These are phyloP conservation scores for Odontomyia ornata DNA, from an alignment of 2,888 invertebrate genomes.

Conservation along the genomic window DNA sequence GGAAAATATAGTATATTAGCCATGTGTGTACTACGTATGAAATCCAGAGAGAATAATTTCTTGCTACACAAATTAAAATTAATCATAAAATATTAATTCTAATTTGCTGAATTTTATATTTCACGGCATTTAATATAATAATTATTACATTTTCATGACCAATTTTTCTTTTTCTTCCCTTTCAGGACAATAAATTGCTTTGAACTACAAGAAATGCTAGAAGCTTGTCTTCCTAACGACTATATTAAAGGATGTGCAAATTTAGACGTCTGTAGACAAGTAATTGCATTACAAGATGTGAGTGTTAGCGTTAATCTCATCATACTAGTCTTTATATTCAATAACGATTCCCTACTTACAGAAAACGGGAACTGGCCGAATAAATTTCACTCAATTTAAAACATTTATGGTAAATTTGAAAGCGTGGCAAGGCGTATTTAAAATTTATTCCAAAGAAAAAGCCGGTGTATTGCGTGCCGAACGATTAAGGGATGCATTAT, in stretches of 20 bases:
- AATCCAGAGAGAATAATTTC: too few relatives aligned
- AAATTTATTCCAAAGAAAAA: conserved; percentile 89
- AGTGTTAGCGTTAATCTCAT: conserved; percentile 64
- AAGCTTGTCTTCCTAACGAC: conserved; percentile 91
- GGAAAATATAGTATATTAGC: too few relatives aligned
- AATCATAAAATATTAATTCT: too few relatives aligned
- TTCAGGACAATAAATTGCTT: conserved; percentile 85
- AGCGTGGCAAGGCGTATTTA: conserved; percentile 90
- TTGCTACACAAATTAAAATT: too few relatives aligned
- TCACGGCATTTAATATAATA: too few relatives aligned
- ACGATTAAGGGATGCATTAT: conserved; percentile 81
- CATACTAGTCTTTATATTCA: neutral
- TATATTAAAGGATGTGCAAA: conserved; percentile 94
- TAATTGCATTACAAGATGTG: conserved; percentile 88
- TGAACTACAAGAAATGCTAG: conserved; percentile 87
- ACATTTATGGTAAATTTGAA: conserved; percentile 91
- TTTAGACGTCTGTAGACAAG: conserved; percentile 90
- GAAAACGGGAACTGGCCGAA: conserved; percentile 81
- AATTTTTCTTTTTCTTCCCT: conserved; percentile 15
- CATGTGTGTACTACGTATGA: too few relatives aligned
- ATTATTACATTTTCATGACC: neutral
- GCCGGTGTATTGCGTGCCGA: conserved; percentile 90
- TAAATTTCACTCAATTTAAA: conserved; percentile 86
- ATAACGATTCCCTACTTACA: conserved; percentile 57
- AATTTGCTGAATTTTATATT: too few relatives aligned